Conservation (phyloP, 2,888 invertebrate genomes). For the Cantharis nigra region DNA sequence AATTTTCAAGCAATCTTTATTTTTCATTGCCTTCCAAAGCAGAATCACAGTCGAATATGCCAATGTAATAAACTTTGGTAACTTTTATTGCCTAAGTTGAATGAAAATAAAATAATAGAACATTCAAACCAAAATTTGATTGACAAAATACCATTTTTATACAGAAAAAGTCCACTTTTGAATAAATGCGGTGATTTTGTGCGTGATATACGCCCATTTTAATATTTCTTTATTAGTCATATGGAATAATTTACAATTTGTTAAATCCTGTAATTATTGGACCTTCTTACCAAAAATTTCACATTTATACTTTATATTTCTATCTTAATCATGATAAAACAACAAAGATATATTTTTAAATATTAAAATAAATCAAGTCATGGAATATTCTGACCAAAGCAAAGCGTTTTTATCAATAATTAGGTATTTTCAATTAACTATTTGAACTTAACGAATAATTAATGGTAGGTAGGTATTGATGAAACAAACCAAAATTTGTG, state of each 20-base stretch:
- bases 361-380: not conserved
- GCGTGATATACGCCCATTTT: slow-evolving; percentile 1
- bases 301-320: slow-evolving; percentile 3
- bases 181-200: not conserved
- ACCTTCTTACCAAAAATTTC: slow-evolving; percentile 6
- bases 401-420: not conserved
- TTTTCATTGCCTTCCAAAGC: not conserved
- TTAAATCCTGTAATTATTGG: slow-evolving; percentile 4
- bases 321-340: not conserved
- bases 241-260: not conserved
- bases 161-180: not conserved
- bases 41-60: not conserved
- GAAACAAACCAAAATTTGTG: not conserved
- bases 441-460: not conserved
- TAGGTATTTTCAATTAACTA: not conserved
- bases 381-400: not conserved
- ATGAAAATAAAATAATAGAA: not conserved
- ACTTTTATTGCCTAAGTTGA: slow-evolving; percentile 1
- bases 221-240: not conserved
- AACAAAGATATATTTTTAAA: not conserved
- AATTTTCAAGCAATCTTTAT: not conserved
- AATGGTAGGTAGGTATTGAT: not conserved
- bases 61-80: not conserved
- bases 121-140: not conserved
- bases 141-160: not conserved